Evolutionary conservation across 2,888 invertebrate species (phyloP).

Genomic region (Hyalella azteca): DNA sequence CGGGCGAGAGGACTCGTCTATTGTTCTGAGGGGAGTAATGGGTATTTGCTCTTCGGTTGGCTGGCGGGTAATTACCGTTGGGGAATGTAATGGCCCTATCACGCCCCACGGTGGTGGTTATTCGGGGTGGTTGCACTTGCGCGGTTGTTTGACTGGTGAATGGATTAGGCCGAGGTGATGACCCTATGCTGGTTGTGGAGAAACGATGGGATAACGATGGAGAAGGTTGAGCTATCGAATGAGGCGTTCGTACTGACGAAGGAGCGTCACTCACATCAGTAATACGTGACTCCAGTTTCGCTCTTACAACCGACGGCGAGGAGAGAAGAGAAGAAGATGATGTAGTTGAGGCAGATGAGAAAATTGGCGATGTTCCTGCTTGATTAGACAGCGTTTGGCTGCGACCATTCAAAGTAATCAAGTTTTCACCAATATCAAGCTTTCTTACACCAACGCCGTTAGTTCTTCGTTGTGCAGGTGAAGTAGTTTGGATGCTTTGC

Average conservation of each 20-base stretch:
- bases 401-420: too few species aligned
- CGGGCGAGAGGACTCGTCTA: background rate
- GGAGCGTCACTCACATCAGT: background rate
- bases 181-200: background rate
- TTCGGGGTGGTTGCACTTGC: background rate
- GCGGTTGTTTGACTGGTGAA: background rate
- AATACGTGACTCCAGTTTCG: constrained; percentile 15
- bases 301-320: background rate
- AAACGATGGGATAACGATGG: background rate
- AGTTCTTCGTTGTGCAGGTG: background rate
- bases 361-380: background rate
- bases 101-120: background rate
- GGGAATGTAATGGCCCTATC: background rate
- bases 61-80: background rate
- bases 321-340: background rate
- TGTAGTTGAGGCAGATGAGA: background rate
- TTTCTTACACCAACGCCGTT: too few species aligned
- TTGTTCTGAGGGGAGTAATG: background rate
- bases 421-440: too few species aligned
- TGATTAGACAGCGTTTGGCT: too few species aligned
- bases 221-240: background rate
- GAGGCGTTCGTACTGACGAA: background rate
- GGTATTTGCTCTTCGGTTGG: constrained; percentile 4
- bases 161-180: background rate
- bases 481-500: background rate